Percentiles rank a stretch among this genome's conserved stretches.
Evolutionary conservation across 37 sponge, comb jelly and placozoan genomes (phyloP).

Genomic region (Petrosia ficiformis): DNA sequence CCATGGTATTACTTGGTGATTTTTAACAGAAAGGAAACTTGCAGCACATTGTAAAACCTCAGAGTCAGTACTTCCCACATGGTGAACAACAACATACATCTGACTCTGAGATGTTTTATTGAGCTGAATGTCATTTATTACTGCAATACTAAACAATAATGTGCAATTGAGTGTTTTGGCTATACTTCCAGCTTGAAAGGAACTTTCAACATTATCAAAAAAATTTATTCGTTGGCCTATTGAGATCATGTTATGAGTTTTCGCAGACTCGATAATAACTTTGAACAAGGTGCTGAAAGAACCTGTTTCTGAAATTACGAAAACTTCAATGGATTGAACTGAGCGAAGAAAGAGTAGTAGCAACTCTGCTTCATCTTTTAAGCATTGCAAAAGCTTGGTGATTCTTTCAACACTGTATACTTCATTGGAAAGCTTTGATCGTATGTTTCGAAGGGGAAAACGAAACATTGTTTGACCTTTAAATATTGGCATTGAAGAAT

Average conservation of each 20-base stretch:
- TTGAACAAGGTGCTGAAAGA: background rate
- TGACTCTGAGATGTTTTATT: background rate
- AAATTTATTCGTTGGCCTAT: too few relatives aligned
- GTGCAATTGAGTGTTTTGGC: too few relatives aligned
- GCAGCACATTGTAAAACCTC: slow-evolving; percentile 3
- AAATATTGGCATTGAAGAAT: background rate
- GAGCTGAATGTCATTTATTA: background rate
- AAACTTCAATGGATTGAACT: slow-evolving; percentile 37
- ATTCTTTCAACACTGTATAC: slow-evolving; percentile 21
- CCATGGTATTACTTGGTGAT: slow-evolving; percentile 42
- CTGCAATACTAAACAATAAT: slow-evolving; percentile 20
- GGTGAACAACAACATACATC: slow-evolving; percentile 26
- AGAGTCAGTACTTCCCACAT: slow-evolving; percentile 13
- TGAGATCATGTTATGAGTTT: background rate
- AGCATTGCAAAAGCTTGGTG: slow-evolving; percentile 10
- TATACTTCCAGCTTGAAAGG: background rate
- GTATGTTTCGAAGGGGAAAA: slow-evolving; percentile 62
- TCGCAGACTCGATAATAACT: background rate
- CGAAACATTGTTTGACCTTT: slow-evolving; percentile 62
- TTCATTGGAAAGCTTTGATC: slow-evolving; percentile 37
- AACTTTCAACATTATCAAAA: background rate
- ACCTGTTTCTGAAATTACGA: slow-evolving; percentile 8
- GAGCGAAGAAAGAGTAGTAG: slow-evolving; percentile 57
- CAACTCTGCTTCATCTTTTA: slow-evolving; percentile 39
- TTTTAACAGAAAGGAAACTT: too few relatives aligned